phyloP scores from a whole-genome alignment of 2,113 vertebrate genomes.

The Brachionichthys hirsutus region DNA sequence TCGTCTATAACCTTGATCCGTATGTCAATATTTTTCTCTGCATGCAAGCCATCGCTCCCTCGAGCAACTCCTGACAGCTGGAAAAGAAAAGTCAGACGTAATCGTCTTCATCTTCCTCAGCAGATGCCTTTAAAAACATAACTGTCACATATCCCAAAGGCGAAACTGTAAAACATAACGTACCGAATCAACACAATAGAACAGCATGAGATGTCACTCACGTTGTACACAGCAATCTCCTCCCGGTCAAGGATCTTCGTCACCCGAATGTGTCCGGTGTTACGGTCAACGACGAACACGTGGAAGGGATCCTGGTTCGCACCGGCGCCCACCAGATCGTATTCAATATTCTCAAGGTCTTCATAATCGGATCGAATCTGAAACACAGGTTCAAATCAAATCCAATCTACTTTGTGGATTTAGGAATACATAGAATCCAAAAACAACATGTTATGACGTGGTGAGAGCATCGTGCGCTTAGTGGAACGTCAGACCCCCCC shows the following conservation, averaged over 20 bases:
- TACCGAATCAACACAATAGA: not conserved
- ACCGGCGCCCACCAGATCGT: constrained; percentile 81
- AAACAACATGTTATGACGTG: no score
- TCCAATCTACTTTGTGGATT: no score
- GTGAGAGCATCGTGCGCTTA: no score
- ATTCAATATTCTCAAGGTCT: constrained; percentile 58
- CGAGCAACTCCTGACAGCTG: constrained; percentile 68
- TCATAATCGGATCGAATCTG: constrained; percentile 87
- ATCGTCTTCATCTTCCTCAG: not conserved
- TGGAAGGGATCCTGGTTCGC: constrained; percentile 79
- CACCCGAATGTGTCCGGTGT: constrained; percentile 82
- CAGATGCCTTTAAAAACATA: not conserved
- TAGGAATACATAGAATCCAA: no score
- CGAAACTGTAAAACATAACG: not conserved
- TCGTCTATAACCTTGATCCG: constrained; percentile 67
- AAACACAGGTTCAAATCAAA: not conserved
- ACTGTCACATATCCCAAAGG: not conserved
- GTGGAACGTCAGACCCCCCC: no score
- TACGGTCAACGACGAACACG: constrained; percentile 82
- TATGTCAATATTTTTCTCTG: constrained; percentile 64
- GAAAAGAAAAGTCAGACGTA: not conserved
- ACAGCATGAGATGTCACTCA: constrained; percentile 45
- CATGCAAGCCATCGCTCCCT: not conserved
- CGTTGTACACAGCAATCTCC: constrained; percentile 50
- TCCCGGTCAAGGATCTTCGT: constrained; percentile 87